A percentile compares a stretch with the other conserved stretches of the same genome.
Evolutionary conservation across 2,113 vertebrate species (phyloP).

Genomic region (Malaclemys terrapin): DNA sequence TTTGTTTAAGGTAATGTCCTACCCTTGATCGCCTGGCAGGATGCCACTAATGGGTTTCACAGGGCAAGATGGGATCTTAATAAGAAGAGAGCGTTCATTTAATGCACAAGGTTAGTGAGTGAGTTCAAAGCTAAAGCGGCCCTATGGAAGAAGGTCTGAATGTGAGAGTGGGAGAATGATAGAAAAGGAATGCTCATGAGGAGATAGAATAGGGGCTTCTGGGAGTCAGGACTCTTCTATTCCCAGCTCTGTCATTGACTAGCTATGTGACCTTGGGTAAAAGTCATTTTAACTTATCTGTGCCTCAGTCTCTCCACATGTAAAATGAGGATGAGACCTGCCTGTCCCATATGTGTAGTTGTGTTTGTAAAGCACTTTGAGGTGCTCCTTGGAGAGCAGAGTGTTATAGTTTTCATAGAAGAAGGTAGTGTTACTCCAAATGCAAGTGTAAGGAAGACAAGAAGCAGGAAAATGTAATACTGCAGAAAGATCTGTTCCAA

Average conservation of each 20-base stretch:
- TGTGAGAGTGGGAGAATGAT: background rate
- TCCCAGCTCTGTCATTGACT: background rate
- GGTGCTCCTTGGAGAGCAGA: background rate
- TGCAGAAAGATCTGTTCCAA: background rate
- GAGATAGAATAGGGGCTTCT: background rate
- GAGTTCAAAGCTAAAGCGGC: background rate
- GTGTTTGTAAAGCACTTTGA: background rate
- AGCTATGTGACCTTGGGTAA: background rate
- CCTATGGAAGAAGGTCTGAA: background rate
- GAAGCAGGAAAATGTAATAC: background rate
- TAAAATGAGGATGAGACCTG: background rate
- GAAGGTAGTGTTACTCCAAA: background rate
- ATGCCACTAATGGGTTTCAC: background rate
- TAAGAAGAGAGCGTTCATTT: background rate
- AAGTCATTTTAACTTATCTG: background rate
- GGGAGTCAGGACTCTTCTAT: background rate
- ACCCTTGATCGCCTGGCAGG: background rate
- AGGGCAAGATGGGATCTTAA: background rate
- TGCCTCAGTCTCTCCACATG: background rate
- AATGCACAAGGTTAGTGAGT: background rate
- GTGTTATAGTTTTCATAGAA: background rate
- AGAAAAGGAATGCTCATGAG: background rate
- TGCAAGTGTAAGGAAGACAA: conserved; percentile 28
- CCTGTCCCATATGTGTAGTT: background rate
- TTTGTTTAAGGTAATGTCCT: background rate